Base-by-base conservation (phyloP, 2,888 invertebrate species). In the Drosophila neutralis region DNA sequence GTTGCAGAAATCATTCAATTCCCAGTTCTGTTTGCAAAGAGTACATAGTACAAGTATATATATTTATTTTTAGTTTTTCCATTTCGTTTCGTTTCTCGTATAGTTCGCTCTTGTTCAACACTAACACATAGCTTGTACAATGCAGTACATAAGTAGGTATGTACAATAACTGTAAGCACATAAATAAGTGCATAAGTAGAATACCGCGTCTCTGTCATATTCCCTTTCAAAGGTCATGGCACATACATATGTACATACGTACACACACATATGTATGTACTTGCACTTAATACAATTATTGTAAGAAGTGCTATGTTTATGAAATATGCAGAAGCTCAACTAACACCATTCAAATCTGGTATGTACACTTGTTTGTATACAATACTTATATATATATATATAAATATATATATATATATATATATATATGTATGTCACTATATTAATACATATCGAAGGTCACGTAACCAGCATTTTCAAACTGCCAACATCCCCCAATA, bases 251-350 rank as follows among this genome's bases (percentile, higher is more conserved):
- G 21, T 21, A 21, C 21, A 45, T 15, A 45, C 21, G 13, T 45
- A 24, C 45, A 45, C 27, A 64, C 38, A 61, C 49, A 57, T 24
- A 59, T 51, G 57, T 69, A 60, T 60, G 69, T 61, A 48, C 58
- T 49, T 48, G 60, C 48, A 63, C 60, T 76, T 76, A 76, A 76
- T 76, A 68, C 68, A 76, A 76, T 77, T 76, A 76, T 72, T 62
- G 51, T 42, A 57, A 58, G 35, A 48, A 63, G 45, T 56, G 56
- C 35, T 15, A 33, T 42, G 21, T 29, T 38, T 18, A 35, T 36
- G 15, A 54, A 31, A 48, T 45, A 48, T 57, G 5, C 42, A 48
- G 52, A 57, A 48, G 42, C 67, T 52, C 57, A 69, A 69, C 51
- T 54, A 58, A 53, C 58, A 67, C 38, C 48, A 40, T 7, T 31